Conservation (phyloP, 2,888 invertebrate genomes). For the Argyresthia goedartella region DNA sequence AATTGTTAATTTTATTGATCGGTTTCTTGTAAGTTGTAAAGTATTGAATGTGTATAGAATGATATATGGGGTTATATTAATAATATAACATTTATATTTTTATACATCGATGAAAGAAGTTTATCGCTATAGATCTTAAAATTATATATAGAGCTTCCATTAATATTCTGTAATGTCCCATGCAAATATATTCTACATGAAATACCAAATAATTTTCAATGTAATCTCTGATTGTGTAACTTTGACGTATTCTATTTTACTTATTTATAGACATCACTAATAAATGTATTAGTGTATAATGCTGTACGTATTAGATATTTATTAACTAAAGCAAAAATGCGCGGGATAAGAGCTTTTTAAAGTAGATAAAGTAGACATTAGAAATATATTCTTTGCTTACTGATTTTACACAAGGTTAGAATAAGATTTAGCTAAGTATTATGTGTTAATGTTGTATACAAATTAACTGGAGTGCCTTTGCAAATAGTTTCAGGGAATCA, state of each 20-base stretch:
- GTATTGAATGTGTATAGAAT: too few species aligned
- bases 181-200: too few species aligned
- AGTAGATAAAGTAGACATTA: not conserved
- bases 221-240: not conserved
- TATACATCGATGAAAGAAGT: not conserved
- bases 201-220: not conserved
- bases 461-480: too few species aligned
- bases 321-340: not conserved
- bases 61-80: too few species aligned
- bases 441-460: not conserved
- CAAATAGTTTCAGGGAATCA: not conserved
- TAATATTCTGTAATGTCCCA: too few species aligned
- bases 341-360: slow-evolving; percentile 5
- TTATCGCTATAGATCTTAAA: not conserved
- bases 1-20: too few species aligned
- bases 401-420: not conserved
- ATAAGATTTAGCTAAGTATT: not conserved
- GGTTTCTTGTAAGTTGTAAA: too few species aligned
- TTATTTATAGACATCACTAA: not conserved
- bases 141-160: not conserved
- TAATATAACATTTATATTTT: too few species aligned
- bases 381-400: not conserved
- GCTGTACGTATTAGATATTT: not conserved
- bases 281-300: not conserved
- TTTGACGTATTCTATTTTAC: not conserved